These are phyloP conservation scores for Momotus momota DNA, from an alignment of 2,797 vertebrate species.

Conservation along the genomic window DNA sequence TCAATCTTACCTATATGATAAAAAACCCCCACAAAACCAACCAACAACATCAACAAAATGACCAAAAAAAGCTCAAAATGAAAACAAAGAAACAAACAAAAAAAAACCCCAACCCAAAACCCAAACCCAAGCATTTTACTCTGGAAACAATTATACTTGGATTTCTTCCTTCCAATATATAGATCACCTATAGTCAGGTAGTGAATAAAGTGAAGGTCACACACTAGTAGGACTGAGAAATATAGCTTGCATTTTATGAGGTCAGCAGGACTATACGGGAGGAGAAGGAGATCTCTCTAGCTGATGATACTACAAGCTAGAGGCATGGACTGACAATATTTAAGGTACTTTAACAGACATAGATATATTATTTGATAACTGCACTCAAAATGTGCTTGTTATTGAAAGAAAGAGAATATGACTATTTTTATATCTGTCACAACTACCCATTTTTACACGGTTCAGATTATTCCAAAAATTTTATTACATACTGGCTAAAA, in stretches of 20 bases:
- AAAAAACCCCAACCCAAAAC: no score
- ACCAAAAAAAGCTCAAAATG: not conserved
- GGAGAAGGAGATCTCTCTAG: not conserved
- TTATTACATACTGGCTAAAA: not conserved
- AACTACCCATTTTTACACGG: not conserved
- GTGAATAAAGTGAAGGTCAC: not conserved
- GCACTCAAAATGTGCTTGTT: not conserved
- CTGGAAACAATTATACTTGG: not conserved
- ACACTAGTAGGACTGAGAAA: not conserved
- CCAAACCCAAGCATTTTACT: not conserved
- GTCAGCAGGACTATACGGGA: not conserved
- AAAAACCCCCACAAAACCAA: not conserved
- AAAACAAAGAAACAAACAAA: not conserved
- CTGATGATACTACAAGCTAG: not conserved
- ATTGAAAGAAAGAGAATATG: not conserved
- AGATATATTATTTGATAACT: not conserved
- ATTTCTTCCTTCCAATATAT: not conserved
- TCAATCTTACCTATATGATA: not conserved
- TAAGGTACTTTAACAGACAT: not conserved
- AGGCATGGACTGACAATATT: not conserved
- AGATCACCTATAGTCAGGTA: not conserved
- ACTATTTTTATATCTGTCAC: not conserved
- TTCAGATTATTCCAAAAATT: not conserved
- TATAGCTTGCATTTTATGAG: not conserved
- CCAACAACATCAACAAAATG: no score